phyloP scores from a whole-genome alignment of 2,888 invertebrate genomes.

The Aleiodes leptofemur region DNA sequence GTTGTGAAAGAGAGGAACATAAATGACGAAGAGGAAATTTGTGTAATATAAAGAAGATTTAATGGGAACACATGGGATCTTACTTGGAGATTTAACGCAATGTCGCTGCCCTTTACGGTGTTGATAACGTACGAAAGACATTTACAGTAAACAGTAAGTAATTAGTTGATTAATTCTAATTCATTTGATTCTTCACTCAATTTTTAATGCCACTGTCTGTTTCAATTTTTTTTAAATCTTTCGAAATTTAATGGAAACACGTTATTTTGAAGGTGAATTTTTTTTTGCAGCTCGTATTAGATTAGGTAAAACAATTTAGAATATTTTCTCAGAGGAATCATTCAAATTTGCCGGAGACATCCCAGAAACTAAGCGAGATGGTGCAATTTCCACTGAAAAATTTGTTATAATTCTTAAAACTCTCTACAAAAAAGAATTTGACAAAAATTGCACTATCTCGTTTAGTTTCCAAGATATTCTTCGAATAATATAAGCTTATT shows the following conservation, averaged over 20 bases:
- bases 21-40: constrained; percentile 28
- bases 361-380: no score
- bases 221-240: neutral
- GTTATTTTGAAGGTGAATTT: neutral
- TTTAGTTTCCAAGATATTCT: neutral
- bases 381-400: no score
- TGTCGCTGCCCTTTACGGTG: constrained; percentile 46
- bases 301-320: no score
- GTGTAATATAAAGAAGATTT: constrained; percentile 16
- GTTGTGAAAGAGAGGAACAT: constrained; percentile 9
- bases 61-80: constrained; percentile 47
- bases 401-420: no score
- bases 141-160: constrained; percentile 43
- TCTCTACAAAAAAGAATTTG: no score
- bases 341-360: no score
- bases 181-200: neutral
- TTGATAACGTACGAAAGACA: constrained; percentile 39
- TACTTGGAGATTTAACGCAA: constrained; percentile 39
- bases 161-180: neutral
- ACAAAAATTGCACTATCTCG: no score
- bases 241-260: neutral
- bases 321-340: no score
- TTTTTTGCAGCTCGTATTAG: no score
- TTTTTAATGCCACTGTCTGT: neutral
- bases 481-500: no score